These are phyloP conservation scores for Pedicia rivosa DNA, from an alignment of 2,888 invertebrate species.

Conservation along the genomic window DNA sequence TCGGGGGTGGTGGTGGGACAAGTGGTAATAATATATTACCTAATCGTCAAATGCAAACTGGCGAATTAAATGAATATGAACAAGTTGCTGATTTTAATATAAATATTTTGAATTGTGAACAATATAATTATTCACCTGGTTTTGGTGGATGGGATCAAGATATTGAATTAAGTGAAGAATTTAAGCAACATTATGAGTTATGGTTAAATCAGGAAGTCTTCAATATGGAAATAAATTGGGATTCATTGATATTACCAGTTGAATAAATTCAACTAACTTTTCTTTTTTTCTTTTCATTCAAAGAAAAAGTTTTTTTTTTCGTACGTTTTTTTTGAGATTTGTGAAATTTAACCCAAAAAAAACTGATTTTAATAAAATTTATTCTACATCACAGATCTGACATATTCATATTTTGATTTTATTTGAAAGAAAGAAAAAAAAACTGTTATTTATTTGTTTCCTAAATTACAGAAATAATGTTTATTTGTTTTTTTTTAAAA, in stretches of 20 bases:
- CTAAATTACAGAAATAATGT: too few relatives aligned
- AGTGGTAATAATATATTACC: neutral
- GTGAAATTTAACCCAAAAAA: too few relatives aligned
- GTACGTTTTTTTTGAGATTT: too few relatives aligned
- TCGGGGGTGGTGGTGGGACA: conserved; percentile 4
- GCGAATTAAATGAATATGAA: conserved; percentile 7
- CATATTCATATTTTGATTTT: too few relatives aligned
- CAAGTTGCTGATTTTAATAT: conserved; percentile 9
- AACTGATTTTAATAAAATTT: too few relatives aligned
- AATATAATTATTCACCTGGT: conserved; percentile 20
- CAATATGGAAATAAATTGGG: conserved; percentile 70
- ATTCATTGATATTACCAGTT: conserved; percentile 20
- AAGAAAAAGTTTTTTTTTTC: too few relatives aligned
- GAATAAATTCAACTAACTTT: too few relatives aligned
- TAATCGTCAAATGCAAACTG: neutral
- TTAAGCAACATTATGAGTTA: conserved; percentile 80
- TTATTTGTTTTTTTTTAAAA: too few relatives aligned
- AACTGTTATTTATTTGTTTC: too few relatives aligned
- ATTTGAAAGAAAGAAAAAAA: too few relatives aligned
- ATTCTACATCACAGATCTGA: too few relatives aligned
- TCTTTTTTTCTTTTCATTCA: too few relatives aligned
- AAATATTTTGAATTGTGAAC: conserved; percentile 14
- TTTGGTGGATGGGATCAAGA: conserved; percentile 31
- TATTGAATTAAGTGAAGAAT: conserved; percentile 74
- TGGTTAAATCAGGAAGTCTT: conserved; percentile 98